Base-by-base conservation (phyloP, 2,113 vertebrate genomes). In the Dicerorhinus sumatrensis region DNA sequence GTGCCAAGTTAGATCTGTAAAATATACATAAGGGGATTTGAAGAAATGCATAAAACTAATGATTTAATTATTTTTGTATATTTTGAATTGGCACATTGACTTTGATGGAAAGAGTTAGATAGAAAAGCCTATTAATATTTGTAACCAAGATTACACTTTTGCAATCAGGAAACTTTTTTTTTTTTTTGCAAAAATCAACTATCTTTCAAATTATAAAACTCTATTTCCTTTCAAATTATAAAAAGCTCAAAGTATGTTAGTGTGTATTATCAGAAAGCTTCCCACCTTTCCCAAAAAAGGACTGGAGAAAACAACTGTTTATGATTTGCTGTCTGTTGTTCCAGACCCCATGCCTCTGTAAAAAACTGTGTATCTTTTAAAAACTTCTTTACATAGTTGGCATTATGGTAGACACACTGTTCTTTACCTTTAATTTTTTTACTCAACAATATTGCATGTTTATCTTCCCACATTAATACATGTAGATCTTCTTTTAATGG, bases 101-200 rank as follows among this genome's bases (percentile, higher is more conserved):
- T 72, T 86, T 89, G 62, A 77, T 65, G 60, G 70, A 72, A 39
- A 89, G 39, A 85, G 25, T 67, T 90, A 39, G 13, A 76, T 23
- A 33, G 31, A 86, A 97, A 18, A 93, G 16, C 27, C 29, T 86
- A 62, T 81, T 85, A 73, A 39, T 80, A 79, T 90, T 95, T 97
- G 94, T 97, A 91, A 80, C 25, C n/a, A 67, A 87, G 11, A 21
- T 94, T 94, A 79, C 33, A 69, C 21, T 87, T 97, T 89, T 95
- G 1, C 51, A 79, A 51, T 86, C 29, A 62, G 60, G 31, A 85
- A 96, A 60, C 27, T 4, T 76, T 79, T n/a, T 42, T 36, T 13
- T 23, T 75, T 46, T 84, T 48, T 33, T 31, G 0, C n/a, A 54
- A 60, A 48, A 81, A 39, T 83, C 29, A 60, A 14, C 18, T 58